Conservation (phyloP, 2,888 invertebrate species). For the Aromia moschata region DNA sequence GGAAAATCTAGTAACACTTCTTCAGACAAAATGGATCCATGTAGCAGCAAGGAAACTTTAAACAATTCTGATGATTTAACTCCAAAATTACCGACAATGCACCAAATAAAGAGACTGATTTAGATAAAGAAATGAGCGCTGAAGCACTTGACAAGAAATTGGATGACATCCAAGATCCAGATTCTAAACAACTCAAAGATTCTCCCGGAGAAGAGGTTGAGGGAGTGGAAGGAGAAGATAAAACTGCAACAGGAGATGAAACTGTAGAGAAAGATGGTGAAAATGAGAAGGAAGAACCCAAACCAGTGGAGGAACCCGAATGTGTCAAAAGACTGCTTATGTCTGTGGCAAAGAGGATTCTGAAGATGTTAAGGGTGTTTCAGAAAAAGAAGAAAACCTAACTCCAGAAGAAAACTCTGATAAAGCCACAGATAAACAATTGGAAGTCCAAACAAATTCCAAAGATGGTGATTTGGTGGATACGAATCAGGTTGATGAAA, state of each 20-base stretch:
- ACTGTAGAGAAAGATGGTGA: constrained; percentile 4
- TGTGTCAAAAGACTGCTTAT: constrained; percentile 46
- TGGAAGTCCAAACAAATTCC: too few species aligned
- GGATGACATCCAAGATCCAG: too few species aligned
- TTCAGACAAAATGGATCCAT: constrained; percentile 12
- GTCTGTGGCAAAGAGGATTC: constrained; percentile 35
- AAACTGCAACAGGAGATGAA: constrained; percentile 14
- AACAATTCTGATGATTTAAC: background rate
- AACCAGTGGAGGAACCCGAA: constrained; percentile 34
- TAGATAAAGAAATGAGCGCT: background rate
- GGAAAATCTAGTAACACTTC: constrained; percentile 27
- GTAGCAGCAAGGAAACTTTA: background rate
- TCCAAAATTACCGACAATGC: background rate
- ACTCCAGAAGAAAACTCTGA: constrained; percentile 10
- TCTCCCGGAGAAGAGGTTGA: too few species aligned
- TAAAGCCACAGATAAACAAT: background rate
- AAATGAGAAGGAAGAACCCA: constrained; percentile 23
- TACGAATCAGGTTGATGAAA: too few species aligned
- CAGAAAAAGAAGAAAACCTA: background rate
- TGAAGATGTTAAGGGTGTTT: constrained; percentile 8
- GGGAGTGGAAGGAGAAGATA: constrained; percentile 7
- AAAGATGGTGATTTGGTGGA: background rate
- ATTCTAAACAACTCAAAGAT: too few species aligned
- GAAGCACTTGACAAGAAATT: too few species aligned
- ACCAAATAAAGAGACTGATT: constrained; percentile 5